Conservation (phyloP, 23 tunicate species). For the Ciona savignyi region DNA sequence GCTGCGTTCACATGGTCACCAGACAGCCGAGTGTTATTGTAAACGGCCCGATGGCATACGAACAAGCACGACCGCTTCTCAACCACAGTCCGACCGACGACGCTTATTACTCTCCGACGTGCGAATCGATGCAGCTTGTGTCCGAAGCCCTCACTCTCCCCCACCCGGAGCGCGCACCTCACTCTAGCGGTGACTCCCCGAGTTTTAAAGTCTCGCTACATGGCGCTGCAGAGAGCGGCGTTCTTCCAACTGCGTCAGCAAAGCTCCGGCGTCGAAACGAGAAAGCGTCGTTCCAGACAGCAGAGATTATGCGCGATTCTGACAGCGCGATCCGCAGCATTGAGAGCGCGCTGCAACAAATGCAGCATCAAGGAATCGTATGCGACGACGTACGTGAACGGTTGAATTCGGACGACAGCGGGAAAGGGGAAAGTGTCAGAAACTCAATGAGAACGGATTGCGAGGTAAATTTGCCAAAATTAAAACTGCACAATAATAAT, state of each 20-base stretch:
- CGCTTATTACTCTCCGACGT: not conserved
- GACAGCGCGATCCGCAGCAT: slow-evolving; percentile 31
- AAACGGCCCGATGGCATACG: slow-evolving; percentile 3
- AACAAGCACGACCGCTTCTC: slow-evolving; percentile 11
- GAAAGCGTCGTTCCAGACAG: slow-evolving; percentile 21
- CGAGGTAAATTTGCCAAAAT: no score
- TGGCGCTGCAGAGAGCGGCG: slow-evolving; percentile 23
- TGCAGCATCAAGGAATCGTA: slow-evolving; percentile 12
- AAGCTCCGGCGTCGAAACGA: slow-evolving; percentile 43
- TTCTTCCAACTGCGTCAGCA: slow-evolving; percentile 33
- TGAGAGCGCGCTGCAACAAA: slow-evolving; percentile 19
- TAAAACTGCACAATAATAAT: no score
- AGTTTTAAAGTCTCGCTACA: not conserved
- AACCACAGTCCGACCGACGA: not conserved
- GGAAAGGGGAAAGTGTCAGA: slow-evolving; percentile 86
- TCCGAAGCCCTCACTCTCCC: slow-evolving; percentile 5
- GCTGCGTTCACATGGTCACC: not conserved
- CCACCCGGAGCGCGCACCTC: not conserved
- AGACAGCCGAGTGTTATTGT: slow-evolving; percentile 4
- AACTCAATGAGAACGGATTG: slow-evolving; percentile 59
- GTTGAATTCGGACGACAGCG: slow-evolving; percentile 73
- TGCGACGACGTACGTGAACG: slow-evolving; percentile 28
- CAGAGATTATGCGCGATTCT: slow-evolving; percentile 68
- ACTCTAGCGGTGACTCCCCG: not conserved
- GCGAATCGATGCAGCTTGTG: not conserved